Conservation (phyloP, 2,797 vertebrate genomes). For the Antrozous pallidus region DNA sequence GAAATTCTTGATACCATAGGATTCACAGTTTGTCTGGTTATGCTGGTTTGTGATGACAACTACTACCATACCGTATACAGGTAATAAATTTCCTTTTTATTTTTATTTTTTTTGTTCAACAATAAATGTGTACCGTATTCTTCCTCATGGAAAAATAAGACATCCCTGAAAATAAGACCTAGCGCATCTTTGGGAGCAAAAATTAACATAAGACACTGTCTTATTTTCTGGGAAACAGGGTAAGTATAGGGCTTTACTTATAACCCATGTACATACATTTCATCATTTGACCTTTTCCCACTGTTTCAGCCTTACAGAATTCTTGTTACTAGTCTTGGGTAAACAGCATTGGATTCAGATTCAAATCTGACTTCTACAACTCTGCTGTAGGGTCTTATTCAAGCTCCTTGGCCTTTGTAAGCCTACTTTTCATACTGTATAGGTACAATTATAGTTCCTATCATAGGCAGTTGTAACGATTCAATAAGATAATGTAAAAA, state of each 20-base stretch:
- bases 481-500: neutral
- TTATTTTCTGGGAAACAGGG: no score
- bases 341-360: neutral
- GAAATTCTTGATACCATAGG: no score
- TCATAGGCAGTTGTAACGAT: neutral
- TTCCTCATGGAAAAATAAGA: no score
- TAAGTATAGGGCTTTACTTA: neutral
- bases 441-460: neutral
- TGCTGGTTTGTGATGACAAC: no score
- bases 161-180: no score
- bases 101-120: no score
- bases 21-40: no score
- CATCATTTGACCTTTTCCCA: neutral
- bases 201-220: no score
- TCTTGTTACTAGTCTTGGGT: neutral
- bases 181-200: no score
- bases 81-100: no score
- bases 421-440: neutral
- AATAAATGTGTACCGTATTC: no score
- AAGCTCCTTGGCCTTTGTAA: slow-evolving; percentile 2
- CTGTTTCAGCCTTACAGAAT: neutral
- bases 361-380: neutral
- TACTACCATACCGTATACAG: no score
- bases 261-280: neutral
- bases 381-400: neutral